Percentiles rank a stretch among this genome's conserved stretches.
phyloP scores from a whole-genome alignment of 2,797 vertebrate genomes.

The Heterohyrax brucei region DNA sequence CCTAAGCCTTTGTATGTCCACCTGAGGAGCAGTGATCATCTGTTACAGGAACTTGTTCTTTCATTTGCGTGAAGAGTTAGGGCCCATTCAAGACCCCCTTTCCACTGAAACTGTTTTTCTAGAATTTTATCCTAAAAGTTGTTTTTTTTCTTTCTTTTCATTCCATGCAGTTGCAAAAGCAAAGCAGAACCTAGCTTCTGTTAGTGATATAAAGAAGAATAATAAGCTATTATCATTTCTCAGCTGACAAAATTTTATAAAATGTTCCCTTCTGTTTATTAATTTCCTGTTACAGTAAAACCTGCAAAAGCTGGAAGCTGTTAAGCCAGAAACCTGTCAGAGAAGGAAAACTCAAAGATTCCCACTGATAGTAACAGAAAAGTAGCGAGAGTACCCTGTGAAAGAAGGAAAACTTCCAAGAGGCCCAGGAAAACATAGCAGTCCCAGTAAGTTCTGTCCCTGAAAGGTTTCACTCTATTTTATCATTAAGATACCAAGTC shows the following conservation, averaged over 20 bases:
- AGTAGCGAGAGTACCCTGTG: too few species aligned
- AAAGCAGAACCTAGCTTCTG: not conserved
- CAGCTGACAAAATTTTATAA: not conserved
- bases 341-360: too few species aligned
- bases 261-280: slow-evolving; percentile 7
- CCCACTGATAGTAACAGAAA: too few species aligned
- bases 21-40: not conserved
- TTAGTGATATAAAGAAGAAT: not conserved
- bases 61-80: not conserved
- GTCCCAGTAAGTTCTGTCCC: not conserved
- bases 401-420: too few species aligned
- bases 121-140: not conserved
- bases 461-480: not conserved
- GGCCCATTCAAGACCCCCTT: not conserved
- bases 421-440: too few species aligned
- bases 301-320: too few species aligned
- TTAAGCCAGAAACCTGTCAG: too few species aligned
- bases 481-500: not conserved
- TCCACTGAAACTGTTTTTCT: slow-evolving; percentile 26
- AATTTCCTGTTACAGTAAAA: not conserved
- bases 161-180: not conserved
- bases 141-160: not conserved
- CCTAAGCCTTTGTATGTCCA: slow-evolving; percentile 15
- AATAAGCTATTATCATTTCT: not conserved
- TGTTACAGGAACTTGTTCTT: not conserved